Evolutionary conservation across 2,113 vertebrate genomes (phyloP).

Genomic region (Lycocorax pyrrhopterus): DNA sequence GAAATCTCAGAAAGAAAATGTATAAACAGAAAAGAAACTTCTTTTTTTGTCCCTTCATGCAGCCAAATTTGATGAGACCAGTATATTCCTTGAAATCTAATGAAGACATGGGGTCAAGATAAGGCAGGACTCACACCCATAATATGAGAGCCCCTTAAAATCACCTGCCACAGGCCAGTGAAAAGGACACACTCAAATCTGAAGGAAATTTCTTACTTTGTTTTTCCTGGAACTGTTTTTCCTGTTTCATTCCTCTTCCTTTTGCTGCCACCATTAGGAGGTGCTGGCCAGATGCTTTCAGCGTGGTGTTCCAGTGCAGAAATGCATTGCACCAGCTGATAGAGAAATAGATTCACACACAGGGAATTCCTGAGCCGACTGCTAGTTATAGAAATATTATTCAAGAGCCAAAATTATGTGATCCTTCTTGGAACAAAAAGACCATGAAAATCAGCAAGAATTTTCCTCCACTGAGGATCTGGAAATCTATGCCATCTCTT

Average conservation of each 20-base stretch:
- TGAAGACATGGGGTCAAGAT: neutral
- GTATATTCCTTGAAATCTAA: neutral
- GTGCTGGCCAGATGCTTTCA: neutral
- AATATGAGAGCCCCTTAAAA: neutral
- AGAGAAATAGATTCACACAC: neutral
- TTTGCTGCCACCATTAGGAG: constrained; percentile 6
- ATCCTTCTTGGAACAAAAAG: constrained; percentile 33
- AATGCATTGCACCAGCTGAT: neutral
- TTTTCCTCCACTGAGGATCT: constrained; percentile 11
- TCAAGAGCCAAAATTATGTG: constrained; percentile 26
- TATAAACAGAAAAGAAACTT: neutral
- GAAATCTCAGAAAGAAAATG: neutral
- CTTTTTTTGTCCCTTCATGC: neutral
- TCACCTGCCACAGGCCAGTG: neutral
- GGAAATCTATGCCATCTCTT: neutral
- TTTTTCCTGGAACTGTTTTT: neutral
- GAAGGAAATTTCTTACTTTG: neutral
- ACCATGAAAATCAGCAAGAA: constrained; percentile 21
- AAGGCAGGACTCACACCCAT: neutral
- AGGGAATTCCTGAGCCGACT: neutral
- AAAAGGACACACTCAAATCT: neutral
- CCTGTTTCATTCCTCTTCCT: neutral
- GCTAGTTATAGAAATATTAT: constrained; percentile 17
- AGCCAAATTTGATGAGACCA: neutral
- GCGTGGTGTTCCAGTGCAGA: neutral